Conservation (phyloP, 2,888 invertebrate genomes). For the Oasisia sp. region DNA sequence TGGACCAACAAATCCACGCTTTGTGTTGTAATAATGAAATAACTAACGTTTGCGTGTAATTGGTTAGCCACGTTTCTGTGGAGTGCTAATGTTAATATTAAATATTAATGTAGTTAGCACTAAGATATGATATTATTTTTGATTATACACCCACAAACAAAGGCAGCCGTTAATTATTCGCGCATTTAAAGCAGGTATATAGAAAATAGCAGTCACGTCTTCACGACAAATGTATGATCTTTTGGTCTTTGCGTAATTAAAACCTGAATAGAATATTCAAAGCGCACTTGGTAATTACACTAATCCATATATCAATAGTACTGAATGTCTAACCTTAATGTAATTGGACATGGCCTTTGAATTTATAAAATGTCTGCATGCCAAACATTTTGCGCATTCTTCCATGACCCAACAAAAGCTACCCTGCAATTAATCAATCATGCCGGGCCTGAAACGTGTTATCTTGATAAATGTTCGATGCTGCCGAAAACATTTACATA, state of each 20-base stretch:
- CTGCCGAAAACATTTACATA: neutral
- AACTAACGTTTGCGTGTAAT: neutral
- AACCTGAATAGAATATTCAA: neutral
- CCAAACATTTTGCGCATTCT: neutral
- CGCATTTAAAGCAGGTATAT: neutral
- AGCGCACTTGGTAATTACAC: neutral
- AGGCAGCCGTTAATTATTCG: neutral
- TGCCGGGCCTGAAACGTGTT: neutral
- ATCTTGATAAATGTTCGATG: slow-evolving; percentile 11
- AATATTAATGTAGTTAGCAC: neutral
- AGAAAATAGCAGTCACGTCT: neutral
- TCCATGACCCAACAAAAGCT: neutral
- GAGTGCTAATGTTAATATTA: neutral
- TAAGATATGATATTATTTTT: neutral
- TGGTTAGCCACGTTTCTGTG: neutral
- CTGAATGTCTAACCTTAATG: neutral
- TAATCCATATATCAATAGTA: neutral
- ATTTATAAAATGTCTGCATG: neutral
- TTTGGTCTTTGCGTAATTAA: neutral
- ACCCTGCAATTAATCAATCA: neutral
- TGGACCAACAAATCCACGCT: no score
- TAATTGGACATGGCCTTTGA: neutral
- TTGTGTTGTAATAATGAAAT: no score
- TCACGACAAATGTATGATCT: neutral
- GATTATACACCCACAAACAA: neutral